A percentile compares a stretch with the other conserved stretches of the same genome.
These are phyloP conservation scores for Columba livia DNA, from an alignment of 2,113 vertebrate species.

Conservation along the genomic window DNA sequence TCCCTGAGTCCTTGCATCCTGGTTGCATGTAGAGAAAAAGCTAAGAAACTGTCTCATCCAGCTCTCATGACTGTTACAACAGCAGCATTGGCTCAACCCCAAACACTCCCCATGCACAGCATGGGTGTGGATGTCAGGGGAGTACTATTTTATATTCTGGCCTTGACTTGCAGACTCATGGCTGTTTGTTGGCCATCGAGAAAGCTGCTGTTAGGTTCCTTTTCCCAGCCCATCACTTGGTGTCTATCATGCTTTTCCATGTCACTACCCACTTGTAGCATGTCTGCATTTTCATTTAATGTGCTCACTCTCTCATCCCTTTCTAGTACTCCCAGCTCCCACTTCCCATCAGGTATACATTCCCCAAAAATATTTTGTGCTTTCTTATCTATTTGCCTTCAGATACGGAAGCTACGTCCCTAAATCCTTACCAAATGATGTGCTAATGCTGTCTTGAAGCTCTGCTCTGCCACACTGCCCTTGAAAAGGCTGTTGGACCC, in stretches of 20 bases:
- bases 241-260: neutral
- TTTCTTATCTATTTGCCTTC: neutral
- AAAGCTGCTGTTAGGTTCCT: neutral
- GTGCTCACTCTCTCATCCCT: neutral
- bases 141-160: neutral
- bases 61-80: neutral
- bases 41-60: neutral
- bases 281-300: neutral
- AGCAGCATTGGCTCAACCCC: rapidly evolving
- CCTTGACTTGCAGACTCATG: neutral
- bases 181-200: neutral
- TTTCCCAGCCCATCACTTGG: neutral
- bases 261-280: neutral
- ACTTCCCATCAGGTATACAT: neutral
- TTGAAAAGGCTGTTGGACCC: rapidly evolving
- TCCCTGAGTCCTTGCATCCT: neutral
- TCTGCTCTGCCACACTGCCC: neutral
- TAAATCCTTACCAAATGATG: neutral
- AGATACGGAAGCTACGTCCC: neutral
- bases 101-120: neutral
- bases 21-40: neutral
- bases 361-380: neutral
- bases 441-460: neutral
- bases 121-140: neutral
- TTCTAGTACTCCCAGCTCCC: neutral